Evolutionary conservation across 2,888 invertebrate genomes (phyloP).

Genomic region (Ochlodes sylvanus): DNA sequence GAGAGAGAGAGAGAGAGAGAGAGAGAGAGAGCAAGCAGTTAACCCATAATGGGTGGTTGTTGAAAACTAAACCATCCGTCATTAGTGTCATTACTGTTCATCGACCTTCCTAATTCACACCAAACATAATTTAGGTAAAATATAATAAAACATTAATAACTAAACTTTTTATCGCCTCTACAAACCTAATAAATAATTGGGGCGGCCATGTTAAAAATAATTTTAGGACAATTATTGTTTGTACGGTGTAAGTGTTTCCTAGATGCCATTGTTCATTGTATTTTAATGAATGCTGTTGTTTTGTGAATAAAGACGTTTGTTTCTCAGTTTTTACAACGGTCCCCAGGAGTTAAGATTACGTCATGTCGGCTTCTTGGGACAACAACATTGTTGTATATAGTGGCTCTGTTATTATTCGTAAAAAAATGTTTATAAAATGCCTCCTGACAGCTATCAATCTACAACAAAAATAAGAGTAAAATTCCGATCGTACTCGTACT

Average conservation of each 20-base stretch:
- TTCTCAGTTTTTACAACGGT: neutral
- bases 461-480: too few relatives aligned
- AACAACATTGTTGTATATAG: neutral
- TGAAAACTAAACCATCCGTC: too few relatives aligned
- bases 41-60: too few relatives aligned
- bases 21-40: too few relatives aligned
- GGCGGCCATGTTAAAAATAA: slow-evolving; percentile 8
- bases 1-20: too few relatives aligned
- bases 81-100: too few relatives aligned
- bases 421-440: too few relatives aligned
- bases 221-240: slow-evolving; percentile 12
- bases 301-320: slow-evolving; percentile 7
- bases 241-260: neutral
- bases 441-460: too few relatives aligned
- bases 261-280: slow-evolving; percentile 10
- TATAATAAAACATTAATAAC: slow-evolving; percentile 3
- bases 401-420: neutral
- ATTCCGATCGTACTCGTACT: too few relatives aligned
- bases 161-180: neutral
- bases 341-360: neutral
- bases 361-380: neutral
- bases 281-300: slow-evolving; percentile 11
- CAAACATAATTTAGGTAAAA: neutral
- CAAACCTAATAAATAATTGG: slow-evolving; percentile 3
- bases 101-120: neutral